These are phyloP conservation scores for Leptobrachium ailaonicum DNA, from an alignment of 2,113 vertebrate genomes.

Conservation along the genomic window DNA sequence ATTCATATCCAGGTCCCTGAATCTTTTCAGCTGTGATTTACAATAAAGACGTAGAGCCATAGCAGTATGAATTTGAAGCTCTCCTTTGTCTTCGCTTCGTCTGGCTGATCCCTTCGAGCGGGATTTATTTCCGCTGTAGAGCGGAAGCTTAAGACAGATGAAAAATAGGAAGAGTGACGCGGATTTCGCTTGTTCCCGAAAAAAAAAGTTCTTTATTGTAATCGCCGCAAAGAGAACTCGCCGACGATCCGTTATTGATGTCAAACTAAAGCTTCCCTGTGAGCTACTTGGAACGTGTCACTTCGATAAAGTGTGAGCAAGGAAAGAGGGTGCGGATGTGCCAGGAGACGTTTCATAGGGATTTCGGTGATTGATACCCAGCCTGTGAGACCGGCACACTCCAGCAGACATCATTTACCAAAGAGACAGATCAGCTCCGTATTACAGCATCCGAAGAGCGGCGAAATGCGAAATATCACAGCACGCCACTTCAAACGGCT, in stretches of 20 bases:
- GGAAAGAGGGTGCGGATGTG: background rate
- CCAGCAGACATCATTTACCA: slow-evolving; percentile 9
- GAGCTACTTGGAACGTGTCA: slow-evolving; percentile 2
- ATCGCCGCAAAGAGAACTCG: background rate
- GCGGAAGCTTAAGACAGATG: background rate
- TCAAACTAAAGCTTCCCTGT: background rate
- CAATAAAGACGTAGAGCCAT: background rate
- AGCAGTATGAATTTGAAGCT: no score
- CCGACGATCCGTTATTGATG: slow-evolving; percentile 1
- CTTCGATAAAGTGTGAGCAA: background rate
- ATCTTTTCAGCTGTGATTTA: background rate
- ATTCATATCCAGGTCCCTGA: background rate
- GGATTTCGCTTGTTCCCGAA: background rate
- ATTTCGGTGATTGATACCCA: slow-evolving; percentile 34
- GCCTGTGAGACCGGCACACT: slow-evolving; percentile 7
- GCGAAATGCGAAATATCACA: no score
- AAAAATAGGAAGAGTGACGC: background rate
- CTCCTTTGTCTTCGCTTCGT: background rate
- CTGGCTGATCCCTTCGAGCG: background rate
- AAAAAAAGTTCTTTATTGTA: background rate
- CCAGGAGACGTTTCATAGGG: slow-evolving; percentile 22
- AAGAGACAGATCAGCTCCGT: slow-evolving; percentile 30
- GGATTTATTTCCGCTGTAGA: background rate
- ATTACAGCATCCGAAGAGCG: background rate
- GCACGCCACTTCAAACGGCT: background rate